These are phyloP conservation scores for Andrena cerasifolii DNA, from an alignment of 1,140 invertebrate species.

Conservation along the genomic window DNA sequence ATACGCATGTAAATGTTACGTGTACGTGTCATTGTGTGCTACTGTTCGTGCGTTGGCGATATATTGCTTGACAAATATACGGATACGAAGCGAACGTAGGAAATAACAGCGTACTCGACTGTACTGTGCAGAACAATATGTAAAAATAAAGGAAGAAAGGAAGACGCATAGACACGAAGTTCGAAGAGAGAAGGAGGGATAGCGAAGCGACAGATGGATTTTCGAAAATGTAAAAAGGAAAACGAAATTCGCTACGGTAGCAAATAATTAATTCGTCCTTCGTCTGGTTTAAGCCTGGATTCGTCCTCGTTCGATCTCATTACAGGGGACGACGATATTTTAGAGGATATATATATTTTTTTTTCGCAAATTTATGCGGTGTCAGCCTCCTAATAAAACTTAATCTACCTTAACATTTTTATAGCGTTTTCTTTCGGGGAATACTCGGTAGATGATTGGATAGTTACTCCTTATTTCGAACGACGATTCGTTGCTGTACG, in stretches of 20 bases:
- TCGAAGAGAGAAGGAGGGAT: slow-evolving; percentile 58
- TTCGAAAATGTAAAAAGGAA: slow-evolving; percentile 49
- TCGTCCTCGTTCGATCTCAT: slow-evolving; percentile 41
- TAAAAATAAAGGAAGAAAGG: slow-evolving; percentile 7
- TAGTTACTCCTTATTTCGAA: no score
- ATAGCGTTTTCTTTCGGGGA: not conserved
- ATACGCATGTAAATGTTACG: no score
- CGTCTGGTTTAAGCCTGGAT: slow-evolving; percentile 54
- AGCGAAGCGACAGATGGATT: slow-evolving; percentile 61
- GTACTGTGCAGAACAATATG: slow-evolving; percentile 31
- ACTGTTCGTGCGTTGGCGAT: slow-evolving; percentile 1
- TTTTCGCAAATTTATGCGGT: not conserved
- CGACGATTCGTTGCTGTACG: no score
- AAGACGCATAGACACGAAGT: slow-evolving; percentile 40
- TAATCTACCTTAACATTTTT: not conserved
- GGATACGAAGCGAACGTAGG: slow-evolving; percentile 27
- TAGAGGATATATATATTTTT: not conserved
- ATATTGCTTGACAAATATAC: slow-evolving; percentile 7
- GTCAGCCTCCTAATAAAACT: not conserved
- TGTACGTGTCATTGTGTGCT: not conserved
- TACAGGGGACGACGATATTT: not conserved
- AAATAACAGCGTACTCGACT: slow-evolving; percentile 16
- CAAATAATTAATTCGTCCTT: slow-evolving; percentile 61
- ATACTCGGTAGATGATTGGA: no score
- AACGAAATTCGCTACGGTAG: slow-evolving; percentile 40